Evolutionary conservation across 2,113 vertebrate species (phyloP).

Genomic region (Paratilapia polleni): DNA sequence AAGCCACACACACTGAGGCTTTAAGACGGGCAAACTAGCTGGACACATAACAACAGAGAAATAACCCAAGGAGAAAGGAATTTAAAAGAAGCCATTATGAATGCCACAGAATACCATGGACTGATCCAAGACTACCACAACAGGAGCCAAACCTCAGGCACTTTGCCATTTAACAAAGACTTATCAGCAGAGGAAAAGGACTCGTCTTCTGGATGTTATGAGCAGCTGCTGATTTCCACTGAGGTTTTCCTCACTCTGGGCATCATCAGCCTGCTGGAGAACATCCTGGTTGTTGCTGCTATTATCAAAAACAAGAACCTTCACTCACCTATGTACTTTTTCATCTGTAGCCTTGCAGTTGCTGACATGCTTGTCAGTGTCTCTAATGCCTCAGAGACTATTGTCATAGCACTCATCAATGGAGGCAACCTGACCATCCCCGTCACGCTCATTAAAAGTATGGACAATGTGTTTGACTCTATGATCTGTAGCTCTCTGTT

Average conservation of each 20-base stretch:
- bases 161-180: slow-evolving; percentile 61
- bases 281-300: slow-evolving; percentile 89
- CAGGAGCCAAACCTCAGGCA: slow-evolving; percentile 77
- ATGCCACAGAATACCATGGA: slow-evolving; percentile 77
- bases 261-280: slow-evolving; percentile 91
- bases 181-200: slow-evolving; percentile 62
- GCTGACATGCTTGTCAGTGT: slow-evolving; percentile 96
- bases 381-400: slow-evolving; percentile 93
- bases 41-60: neutral
- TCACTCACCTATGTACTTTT: slow-evolving; percentile 96
- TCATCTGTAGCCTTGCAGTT: slow-evolving; percentile 94
- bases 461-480: slow-evolving; percentile 95
- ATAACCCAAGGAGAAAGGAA: neutral
- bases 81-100: slow-evolving; percentile 77
- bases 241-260: slow-evolving; percentile 94
- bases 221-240: slow-evolving; percentile 91
- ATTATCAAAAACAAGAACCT: slow-evolving; percentile 95
- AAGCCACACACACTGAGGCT: neutral
- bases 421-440: slow-evolving; percentile 81
- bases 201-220: slow-evolving; percentile 86
- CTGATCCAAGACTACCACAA: slow-evolving; percentile 74
- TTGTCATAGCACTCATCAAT: slow-evolving; percentile 90
- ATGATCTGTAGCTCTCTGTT: slow-evolving; percentile 95
- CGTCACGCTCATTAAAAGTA: slow-evolving; percentile 84
- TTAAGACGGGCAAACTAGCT: neutral